phyloP scores from a whole-genome alignment of 2,888 invertebrate species.

The Phorcus lineatus region DNA sequence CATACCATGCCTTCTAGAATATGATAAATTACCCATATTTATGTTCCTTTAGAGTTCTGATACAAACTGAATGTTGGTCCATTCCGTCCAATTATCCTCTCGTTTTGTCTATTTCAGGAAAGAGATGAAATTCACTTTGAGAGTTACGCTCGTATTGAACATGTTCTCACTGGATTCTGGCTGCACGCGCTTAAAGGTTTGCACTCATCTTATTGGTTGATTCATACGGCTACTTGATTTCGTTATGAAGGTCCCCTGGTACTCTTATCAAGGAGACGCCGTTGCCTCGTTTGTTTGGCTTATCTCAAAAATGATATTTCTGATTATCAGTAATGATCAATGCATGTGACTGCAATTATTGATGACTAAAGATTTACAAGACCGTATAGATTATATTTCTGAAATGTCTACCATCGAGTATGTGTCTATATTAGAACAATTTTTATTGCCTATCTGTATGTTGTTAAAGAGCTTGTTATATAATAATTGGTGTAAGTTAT shows the following conservation, averaged over 20 bases:
- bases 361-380: neutral
- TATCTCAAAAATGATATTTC: too few relatives aligned
- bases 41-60: neutral
- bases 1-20: neutral
- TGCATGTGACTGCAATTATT: too few relatives aligned
- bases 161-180: slow-evolving; percentile 75
- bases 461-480: too few relatives aligned
- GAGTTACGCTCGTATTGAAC: slow-evolving; percentile 75
- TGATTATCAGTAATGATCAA: too few relatives aligned
- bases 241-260: neutral
- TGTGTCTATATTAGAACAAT: too few relatives aligned
- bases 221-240: neutral
- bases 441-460: too few relatives aligned
- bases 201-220: neutral
- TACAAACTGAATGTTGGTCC: neutral
- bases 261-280: neutral
- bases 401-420: too few relatives aligned
- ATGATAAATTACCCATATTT: slow-evolving; percentile 1
- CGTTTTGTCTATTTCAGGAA: slow-evolving; percentile 57
- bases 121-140: slow-evolving; percentile 73
- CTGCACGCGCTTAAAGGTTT: slow-evolving; percentile 75
- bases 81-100: neutral
- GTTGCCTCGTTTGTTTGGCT: too few relatives aligned
- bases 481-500: too few relatives aligned
- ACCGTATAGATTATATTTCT: neutral